phyloP scores from a whole-genome alignment of 2,888 invertebrate species.

The Octonoba sinensis region DNA sequence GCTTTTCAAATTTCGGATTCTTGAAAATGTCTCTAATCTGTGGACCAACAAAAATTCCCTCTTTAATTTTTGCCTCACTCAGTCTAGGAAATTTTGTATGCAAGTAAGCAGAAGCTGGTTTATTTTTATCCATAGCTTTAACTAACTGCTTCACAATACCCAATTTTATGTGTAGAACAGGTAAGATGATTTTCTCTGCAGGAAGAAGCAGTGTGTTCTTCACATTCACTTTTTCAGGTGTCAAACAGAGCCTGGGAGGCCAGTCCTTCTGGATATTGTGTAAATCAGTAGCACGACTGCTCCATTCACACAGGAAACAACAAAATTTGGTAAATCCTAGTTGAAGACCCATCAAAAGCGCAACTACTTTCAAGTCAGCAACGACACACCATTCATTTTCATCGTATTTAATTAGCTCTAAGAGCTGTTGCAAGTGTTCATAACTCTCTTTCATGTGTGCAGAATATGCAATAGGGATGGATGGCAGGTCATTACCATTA shows the following conservation, averaged over 20 bases:
- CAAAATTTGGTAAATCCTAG: constrained; percentile 21
- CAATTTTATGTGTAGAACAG: background rate
- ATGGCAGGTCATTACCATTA: constrained; percentile 27
- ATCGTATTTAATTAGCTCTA: constrained; percentile 61
- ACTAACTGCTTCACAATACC: background rate
- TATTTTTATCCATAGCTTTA: constrained; percentile 2
- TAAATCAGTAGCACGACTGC: constrained; percentile 18
- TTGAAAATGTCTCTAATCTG: constrained; percentile 5
- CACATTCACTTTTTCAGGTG: constrained; percentile 12
- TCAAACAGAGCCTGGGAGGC: background rate
- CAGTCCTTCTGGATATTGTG: constrained; percentile 18
- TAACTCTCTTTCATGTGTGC: constrained; percentile 63
- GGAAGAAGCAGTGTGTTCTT: background rate
- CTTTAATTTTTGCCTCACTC: too few relatives aligned
- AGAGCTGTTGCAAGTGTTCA: constrained; percentile 57
- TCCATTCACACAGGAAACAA: constrained; percentile 12
- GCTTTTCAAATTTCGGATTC: background rate
- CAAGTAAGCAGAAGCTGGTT: constrained; percentile 4
- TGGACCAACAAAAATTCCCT: background rate
- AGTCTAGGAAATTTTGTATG: background rate
- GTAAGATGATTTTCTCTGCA: background rate
- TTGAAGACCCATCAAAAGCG: constrained; percentile 14
- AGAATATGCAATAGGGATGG: constrained; percentile 62
- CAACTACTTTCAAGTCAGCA: constrained; percentile 66
- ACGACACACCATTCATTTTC: constrained; percentile 62